These are phyloP conservation scores for Pectinophora gossypiella DNA, from an alignment of 1,140 invertebrate genomes.

Conservation along the genomic window DNA sequence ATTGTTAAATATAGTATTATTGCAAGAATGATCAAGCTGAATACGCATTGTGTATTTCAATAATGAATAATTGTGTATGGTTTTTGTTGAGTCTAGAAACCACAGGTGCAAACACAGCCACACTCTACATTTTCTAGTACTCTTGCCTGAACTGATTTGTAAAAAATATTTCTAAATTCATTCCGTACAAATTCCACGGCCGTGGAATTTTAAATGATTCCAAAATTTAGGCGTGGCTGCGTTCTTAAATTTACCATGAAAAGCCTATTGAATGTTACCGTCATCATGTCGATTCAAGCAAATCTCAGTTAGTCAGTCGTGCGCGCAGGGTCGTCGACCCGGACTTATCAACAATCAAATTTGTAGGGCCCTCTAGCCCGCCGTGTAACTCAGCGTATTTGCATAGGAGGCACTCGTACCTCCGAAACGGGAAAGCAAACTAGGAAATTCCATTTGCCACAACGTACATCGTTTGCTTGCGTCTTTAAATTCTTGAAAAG, in stretches of 20 bases:
- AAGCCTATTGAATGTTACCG: conserved; percentile 40
- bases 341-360: conserved; percentile 62
- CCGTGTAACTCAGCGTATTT: conserved; percentile 31
- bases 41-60: no score
- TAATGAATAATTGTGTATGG: no score
- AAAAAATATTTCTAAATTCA: no score
- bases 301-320: conserved; percentile 58
- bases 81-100: no score
- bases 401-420: conserved; percentile 26
- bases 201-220: background rate
- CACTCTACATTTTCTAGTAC: no score
- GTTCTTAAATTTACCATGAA: conserved; percentile 29
- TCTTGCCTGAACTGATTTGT: no score
- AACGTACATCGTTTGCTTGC: conserved; percentile 10
- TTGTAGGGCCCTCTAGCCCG: conserved; percentile 29
- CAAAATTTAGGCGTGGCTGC: background rate
- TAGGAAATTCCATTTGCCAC: conserved; percentile 10
- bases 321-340: conserved; percentile 57
- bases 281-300: conserved; percentile 48
- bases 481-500: conserved; percentile 16
- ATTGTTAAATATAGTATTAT: no score
- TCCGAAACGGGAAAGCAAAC: conserved; percentile 16
- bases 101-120: no score
- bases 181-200: no score
- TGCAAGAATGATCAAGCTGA: no score